These are phyloP conservation scores for Drosophila tropicalis DNA, from an alignment of 1,140 invertebrate genomes.

Conservation along the genomic window DNA sequence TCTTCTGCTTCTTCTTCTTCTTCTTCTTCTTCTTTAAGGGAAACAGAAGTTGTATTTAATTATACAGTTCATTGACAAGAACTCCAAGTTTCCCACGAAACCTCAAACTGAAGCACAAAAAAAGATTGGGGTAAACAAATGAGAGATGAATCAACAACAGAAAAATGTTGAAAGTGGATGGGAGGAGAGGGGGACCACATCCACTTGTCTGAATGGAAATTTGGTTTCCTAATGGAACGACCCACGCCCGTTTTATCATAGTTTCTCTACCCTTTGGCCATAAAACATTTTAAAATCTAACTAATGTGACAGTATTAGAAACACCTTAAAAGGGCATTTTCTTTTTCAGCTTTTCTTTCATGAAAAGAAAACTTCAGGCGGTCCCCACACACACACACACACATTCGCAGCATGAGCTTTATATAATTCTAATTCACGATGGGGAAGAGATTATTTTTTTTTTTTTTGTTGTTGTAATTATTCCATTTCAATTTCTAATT, in stretches of 20 bases:
- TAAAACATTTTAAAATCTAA: constrained; percentile 26
- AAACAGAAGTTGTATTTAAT: constrained; percentile 53
- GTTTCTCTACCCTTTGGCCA: constrained; percentile 36
- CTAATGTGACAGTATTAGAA: constrained; percentile 9
- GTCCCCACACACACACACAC: background rate
- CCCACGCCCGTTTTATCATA: constrained; percentile 23
- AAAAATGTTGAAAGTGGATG: background rate
- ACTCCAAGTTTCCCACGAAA: constrained; percentile 55
- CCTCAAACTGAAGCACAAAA: constrained; percentile 10
- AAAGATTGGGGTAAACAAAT: constrained; percentile 29
- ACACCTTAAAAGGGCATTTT: background rate
- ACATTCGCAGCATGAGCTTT: constrained; percentile 25
- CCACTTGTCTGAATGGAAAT: constrained; percentile 4
- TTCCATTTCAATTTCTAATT: constrained; percentile 38
- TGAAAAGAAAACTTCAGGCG: constrained; percentile 22
- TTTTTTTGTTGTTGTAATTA: constrained; percentile 25
- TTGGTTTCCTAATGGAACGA: constrained; percentile 4
- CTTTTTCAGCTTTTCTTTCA: background rate
- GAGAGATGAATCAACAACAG: constrained; percentile 36
- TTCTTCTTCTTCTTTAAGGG: constrained; percentile 2
- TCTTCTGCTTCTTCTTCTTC: too few species aligned
- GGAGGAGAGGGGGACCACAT: background rate
- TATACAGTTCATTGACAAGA: constrained; percentile 41
- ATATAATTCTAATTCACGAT: constrained; percentile 24
- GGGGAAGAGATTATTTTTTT: constrained; percentile 1